Evolutionary conservation across 2,797 vertebrate species (phyloP).

Genomic region (Chromis chromis): DNA sequence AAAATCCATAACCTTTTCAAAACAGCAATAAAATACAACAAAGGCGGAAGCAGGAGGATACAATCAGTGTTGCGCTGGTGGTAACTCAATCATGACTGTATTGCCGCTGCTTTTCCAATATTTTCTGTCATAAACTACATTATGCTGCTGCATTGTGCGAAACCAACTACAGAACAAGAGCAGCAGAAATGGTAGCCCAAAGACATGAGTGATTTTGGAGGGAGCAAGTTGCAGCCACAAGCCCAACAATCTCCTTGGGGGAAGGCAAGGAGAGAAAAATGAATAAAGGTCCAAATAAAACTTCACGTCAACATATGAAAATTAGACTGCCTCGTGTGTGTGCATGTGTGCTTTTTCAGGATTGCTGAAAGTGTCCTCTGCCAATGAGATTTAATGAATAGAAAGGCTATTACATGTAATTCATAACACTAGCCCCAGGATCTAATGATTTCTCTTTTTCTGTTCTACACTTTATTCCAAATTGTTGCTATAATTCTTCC

Average conservation of each 20-base stretch:
- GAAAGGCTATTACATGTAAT: conserved; percentile 78
- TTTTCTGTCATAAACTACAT: conserved; percentile 19
- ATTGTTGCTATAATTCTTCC: conserved; percentile 84
- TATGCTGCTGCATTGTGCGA: conserved; percentile 22
- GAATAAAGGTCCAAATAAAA: conserved; percentile 54
- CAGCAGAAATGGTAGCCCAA: conserved; percentile 5
- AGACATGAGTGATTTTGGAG: conserved; percentile 34
- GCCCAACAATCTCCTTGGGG: conserved; percentile 13
- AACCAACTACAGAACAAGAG: conserved; percentile 6
- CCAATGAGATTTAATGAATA: conserved; percentile 80
- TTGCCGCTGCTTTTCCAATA: conserved; percentile 19
- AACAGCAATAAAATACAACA: conserved; percentile 40
- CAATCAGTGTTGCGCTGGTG: conserved; percentile 4
- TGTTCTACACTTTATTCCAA: conserved; percentile 80
- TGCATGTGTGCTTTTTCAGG: conserved; percentile 37
- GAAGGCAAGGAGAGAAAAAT: conserved; percentile 31
- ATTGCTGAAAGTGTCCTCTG: conserved; percentile 75
- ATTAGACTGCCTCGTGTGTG: conserved; percentile 40
- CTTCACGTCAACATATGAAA: conserved; percentile 63
- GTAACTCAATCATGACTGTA: conserved; percentile 29
- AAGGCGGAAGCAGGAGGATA: conserved; percentile 22
- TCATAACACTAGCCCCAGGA: conserved; percentile 76
- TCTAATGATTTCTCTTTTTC: conserved; percentile 82
- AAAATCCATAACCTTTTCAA: conserved; percentile 46
- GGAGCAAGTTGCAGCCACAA: conserved; percentile 45